Conservation (phyloP, 1,140 invertebrate species). For the Augochlora pura region DNA sequence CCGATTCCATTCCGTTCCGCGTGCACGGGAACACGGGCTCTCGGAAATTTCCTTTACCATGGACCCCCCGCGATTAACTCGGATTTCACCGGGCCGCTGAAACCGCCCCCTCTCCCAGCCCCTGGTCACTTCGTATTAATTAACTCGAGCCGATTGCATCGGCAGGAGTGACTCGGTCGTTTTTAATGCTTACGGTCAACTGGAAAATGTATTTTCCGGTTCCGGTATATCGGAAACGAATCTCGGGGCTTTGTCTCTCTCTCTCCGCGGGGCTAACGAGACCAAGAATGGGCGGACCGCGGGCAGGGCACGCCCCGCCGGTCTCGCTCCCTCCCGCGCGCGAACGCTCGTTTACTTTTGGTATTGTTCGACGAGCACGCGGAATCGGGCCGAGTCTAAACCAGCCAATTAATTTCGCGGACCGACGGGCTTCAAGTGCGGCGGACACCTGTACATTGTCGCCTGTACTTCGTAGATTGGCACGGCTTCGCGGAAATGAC, state of each 20-base stretch:
- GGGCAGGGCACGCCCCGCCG: not conserved
- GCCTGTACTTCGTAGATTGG: not conserved
- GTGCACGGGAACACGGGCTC: not conserved
- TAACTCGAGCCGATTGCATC: not conserved
- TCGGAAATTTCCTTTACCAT: conserved; percentile 22
- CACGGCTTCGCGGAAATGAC: too few relatives aligned
- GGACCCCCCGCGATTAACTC: conserved; percentile 14
- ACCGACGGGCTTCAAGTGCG: not conserved
- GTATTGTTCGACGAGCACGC: not conserved
- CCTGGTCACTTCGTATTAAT: not conserved
- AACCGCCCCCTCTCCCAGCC: too few relatives aligned
- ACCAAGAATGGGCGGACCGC: not conserved
- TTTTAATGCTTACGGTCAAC: not conserved
- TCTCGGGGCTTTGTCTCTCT: not conserved
- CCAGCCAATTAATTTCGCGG: conserved; percentile 22
- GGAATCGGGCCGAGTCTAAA: not conserved
- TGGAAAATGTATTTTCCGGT: not conserved
- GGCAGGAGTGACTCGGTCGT: not conserved
- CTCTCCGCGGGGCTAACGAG: not conserved
- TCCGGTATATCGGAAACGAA: not conserved
- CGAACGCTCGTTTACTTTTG: not conserved
- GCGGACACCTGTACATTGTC: not conserved
- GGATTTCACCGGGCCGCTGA: not conserved
- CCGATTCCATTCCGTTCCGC: not conserved
- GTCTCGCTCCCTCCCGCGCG: not conserved